phyloP scores from a whole-genome alignment of 2,113 vertebrate genomes.

The Urocynchramus pylzowi region DNA sequence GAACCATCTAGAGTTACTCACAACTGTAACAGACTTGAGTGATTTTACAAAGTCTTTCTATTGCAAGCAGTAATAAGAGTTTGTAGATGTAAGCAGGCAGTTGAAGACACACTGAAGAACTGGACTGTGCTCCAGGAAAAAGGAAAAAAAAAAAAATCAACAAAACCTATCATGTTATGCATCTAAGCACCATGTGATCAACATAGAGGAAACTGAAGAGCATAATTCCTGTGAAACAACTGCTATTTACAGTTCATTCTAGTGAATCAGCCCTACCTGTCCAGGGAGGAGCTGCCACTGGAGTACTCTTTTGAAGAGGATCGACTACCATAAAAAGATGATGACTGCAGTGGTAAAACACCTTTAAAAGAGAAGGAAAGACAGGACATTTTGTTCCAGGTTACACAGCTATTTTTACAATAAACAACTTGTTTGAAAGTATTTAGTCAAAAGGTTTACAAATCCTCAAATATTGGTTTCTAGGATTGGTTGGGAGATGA shows the following conservation, averaged over 20 bases:
- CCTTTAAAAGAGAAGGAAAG: conserved; percentile 64
- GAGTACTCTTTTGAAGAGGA: conserved; percentile 85
- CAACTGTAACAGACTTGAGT: background rate
- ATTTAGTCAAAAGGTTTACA: background rate
- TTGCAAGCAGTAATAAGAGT: background rate
- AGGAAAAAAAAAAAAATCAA: background rate
- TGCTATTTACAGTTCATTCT: background rate
- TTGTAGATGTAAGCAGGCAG: background rate
- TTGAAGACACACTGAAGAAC: background rate
- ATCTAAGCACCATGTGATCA: background rate
- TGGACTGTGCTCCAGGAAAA: background rate
- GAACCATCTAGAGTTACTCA: background rate
- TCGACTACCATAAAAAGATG: conserved; percentile 89
- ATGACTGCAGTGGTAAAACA: conserved; percentile 87
- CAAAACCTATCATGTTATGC: background rate
- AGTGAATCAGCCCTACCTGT: conserved; percentile 78
- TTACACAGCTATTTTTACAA: background rate
- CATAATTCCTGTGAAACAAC: background rate
- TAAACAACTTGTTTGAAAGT: background rate
- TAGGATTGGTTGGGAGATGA: background rate
- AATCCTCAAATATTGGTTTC: background rate
- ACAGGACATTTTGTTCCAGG: background rate
- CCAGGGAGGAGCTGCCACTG: conserved; percentile 80
- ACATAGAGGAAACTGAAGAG: background rate
- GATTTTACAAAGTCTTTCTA: background rate